Evolutionary conservation across 30 jellyfish, hydroid and myxozoan species (phyloP).

Genomic region (Cassiopea andromeda): DNA sequence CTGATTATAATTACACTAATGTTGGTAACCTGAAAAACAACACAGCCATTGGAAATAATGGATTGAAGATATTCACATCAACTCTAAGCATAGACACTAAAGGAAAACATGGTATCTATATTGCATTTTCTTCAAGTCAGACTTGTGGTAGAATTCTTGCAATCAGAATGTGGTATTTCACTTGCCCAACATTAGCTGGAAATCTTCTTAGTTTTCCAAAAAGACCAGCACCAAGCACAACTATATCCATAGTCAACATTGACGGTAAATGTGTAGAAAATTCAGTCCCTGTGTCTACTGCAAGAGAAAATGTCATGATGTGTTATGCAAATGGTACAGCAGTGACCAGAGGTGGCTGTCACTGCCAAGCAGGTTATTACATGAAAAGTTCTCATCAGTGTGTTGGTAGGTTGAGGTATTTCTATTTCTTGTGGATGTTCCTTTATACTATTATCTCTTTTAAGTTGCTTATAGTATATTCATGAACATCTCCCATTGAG

Average conservation of each 20-base stretch:
- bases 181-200: slow-evolving; percentile 72
- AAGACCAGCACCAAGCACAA: slow-evolving; percentile 58
- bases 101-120: slow-evolving; percentile 25
- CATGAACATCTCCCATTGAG: too few relatives aligned
- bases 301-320: slow-evolving; percentile 18
- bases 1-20: background rate
- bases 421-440: background rate
- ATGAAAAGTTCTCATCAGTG: background rate
- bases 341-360: slow-evolving; percentile 65
- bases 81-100: background rate
- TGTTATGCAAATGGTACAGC: slow-evolving; percentile 78
- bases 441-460: background rate
- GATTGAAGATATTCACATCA: background rate
- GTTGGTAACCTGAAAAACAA: slow-evolving; percentile 2
- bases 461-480: too few relatives aligned
- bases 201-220: slow-evolving; percentile 34
- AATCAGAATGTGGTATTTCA: slow-evolving; percentile 7
- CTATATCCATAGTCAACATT: background rate
- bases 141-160: slow-evolving; percentile 29
- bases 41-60: background rate
- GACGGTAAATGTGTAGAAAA: slow-evolving; percentile 52
- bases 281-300: slow-evolving; percentile 23
- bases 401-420: background rate
- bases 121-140: slow-evolving; percentile 42
- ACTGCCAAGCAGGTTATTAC: slow-evolving; percentile 72